Conservation (phyloP, 2,888 invertebrate genomes). For the Trachelus stipa region DNA sequence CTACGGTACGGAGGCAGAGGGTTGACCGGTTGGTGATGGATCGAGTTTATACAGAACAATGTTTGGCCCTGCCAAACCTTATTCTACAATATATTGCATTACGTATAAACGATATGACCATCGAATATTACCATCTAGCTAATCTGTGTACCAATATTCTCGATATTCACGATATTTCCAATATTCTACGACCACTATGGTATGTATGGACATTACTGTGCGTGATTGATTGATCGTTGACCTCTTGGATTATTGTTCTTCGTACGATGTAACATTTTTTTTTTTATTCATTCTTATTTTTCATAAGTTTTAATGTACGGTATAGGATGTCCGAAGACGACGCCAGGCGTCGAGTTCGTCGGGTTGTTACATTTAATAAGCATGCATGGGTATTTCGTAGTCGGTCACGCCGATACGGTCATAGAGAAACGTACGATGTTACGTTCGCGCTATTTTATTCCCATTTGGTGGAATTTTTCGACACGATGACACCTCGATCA, state of each 20-base stretch:
- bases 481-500: conserved; percentile 64
- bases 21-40: conserved; percentile 8
- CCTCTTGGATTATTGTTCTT: neutral
- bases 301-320: too few relatives aligned
- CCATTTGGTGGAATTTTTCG: conserved; percentile 65
- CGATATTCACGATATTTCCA: conserved; percentile 7
- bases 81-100: conserved; percentile 23
- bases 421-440: neutral
- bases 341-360: neutral
- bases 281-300: too few relatives aligned
- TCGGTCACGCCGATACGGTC: neutral
- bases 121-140: conserved; percentile 23
- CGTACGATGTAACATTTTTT: neutral
- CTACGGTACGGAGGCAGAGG: neutral
- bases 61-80: conserved; percentile 19
- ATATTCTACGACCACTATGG: neutral
- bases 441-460: conserved; percentile 44
- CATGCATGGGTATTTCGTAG: neutral
- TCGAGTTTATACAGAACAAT: conserved; percentile 13
- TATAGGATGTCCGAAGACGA: neutral
- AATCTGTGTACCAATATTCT: conserved; percentile 26
- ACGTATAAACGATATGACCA: conserved; percentile 15
- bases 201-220: conserved; percentile 11
- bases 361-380: neutral
- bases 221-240: conserved; percentile 17